Base-by-base conservation (phyloP, 2,113 vertebrate genomes). In the Lagopus leucura region DNA sequence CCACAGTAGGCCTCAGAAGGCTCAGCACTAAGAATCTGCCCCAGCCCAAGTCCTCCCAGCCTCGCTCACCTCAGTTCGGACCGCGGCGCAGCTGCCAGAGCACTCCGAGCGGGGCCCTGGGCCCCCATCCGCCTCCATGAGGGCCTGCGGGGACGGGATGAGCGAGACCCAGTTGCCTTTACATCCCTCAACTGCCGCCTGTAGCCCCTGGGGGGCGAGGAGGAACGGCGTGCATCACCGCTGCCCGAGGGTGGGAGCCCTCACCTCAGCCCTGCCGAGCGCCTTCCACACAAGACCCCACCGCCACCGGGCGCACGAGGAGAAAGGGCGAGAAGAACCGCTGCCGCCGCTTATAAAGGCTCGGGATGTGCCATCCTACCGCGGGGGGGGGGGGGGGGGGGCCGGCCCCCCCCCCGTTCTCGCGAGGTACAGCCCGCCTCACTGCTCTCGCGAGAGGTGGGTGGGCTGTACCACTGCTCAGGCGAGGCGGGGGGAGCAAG, bases 241-340 rank as follows among this genome's bases (percentile, higher is more conserved):
- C 5, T 22, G 57, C 50, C 5, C 8, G 13, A 22, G 6, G 22
- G 4, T 38, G 14, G 8, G 7, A 11, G 30, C 8, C 32, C 9
- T 8, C 76, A 7, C 60, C 19, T 27, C 4, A 58, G 12, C 8
- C 13, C n/a, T 24, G 21, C 10, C 28, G 52, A 30, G 8, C 14
- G 8, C 52, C 14, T 24, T 27, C 15, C 52, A 54, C 27, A 30
- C 6, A 20, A 6, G 0, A 6, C 2, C 1, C 1, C 14, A 0
- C 0, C 47, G 0, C 0, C 0, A 0, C 13, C 19, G 0, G 0
- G 0, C 0, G 0, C 28, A 2, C 24, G 0, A 0, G 1, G 0
- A 0, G 0, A 89, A 92, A 50, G 0, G 74, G 7, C 9, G 0
- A 0, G 0, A 2, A 0, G 0, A 0, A 0, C 0, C 0, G 0